Percentiles rank a stretch among this genome's conserved stretches.
phyloP scores from a whole-genome alignment of 2,888 invertebrate genomes.

The Lagria hirta region DNA sequence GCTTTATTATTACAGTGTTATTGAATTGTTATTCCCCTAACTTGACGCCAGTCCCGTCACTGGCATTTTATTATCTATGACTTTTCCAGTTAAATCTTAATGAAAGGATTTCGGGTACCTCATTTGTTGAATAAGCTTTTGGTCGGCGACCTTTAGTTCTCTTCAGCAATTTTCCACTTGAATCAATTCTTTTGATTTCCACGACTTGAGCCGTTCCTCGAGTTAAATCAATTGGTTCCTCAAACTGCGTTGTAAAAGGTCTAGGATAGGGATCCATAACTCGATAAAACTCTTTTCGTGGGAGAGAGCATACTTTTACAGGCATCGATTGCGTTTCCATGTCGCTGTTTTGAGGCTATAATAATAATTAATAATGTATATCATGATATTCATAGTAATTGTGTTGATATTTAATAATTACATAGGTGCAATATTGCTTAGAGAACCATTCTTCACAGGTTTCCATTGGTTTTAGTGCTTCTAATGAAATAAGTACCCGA shows the following conservation, averaged over 20 bases:
- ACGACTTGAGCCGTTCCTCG: constrained; percentile 10
- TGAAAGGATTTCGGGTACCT: too few relatives aligned
- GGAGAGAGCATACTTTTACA: constrained; percentile 8
- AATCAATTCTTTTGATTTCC: constrained; percentile 2
- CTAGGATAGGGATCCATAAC: constrained; percentile 14
- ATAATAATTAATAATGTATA: neutral
- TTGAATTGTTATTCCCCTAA: too few relatives aligned
- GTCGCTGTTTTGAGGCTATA: too few relatives aligned
- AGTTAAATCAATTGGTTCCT: constrained; percentile 34
- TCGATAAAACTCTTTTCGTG: constrained; percentile 11
- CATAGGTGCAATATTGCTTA: constrained; percentile 32
- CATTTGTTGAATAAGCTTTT: constrained; percentile 9
- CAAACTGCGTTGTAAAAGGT: constrained; percentile 7
- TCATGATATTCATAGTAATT: constrained; percentile 8
- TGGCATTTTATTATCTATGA: too few relatives aligned
- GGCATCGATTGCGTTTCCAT: too few relatives aligned
- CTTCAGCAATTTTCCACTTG: neutral
- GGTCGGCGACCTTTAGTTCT: constrained; percentile 12
- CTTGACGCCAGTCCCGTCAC: too few relatives aligned
- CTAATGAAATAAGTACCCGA: constrained; percentile 11
- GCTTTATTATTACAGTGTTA: too few relatives aligned
- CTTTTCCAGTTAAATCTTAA: too few relatives aligned
- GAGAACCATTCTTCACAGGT: constrained; percentile 31
- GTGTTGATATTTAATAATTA: constrained; percentile 24
- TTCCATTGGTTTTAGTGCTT: too few relatives aligned